These are phyloP conservation scores for Dusona sp. DNA, from an alignment of 2,888 invertebrate genomes.

Conservation along the genomic window DNA sequence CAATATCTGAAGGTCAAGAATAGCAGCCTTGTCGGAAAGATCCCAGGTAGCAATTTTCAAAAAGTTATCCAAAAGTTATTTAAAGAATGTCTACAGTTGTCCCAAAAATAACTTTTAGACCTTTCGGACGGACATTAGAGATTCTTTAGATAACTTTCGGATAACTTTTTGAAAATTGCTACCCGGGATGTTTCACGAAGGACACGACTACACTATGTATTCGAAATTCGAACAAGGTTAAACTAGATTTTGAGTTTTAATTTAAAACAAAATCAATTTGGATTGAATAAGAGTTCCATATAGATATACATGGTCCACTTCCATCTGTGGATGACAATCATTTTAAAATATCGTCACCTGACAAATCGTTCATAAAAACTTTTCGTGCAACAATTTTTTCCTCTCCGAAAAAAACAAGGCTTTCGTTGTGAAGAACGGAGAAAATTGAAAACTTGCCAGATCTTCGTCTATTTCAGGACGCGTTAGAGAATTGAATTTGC, in stretches of 20 bases:
- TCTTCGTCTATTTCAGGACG: constrained; percentile 7
- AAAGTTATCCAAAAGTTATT: too few species aligned
- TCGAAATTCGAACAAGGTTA: not conserved
- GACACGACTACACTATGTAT: not conserved
- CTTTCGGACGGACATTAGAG: too few species aligned
- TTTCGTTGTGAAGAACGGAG: not conserved
- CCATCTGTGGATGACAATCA: not conserved
- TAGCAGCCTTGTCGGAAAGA: too few species aligned
- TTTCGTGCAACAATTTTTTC: not conserved
- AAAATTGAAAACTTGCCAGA: not conserved
- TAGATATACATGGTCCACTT: not conserved
- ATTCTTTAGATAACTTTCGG: too few species aligned
- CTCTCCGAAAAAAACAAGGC: not conserved
- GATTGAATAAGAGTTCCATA: too few species aligned
- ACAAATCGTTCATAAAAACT: not conserved
- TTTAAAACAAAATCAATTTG: too few species aligned
- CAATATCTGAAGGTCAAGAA: too few species aligned
- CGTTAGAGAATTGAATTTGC: constrained; percentile 39
- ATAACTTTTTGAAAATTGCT: too few species aligned
- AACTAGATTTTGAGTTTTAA: not conserved
- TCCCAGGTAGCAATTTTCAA: too few species aligned
- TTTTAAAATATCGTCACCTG: not conserved
- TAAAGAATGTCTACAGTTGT: too few species aligned
- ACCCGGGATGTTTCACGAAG: not conserved
- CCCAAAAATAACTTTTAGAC: too few species aligned